Evolutionary conservation across 2,888 invertebrate species (phyloP).

Genomic region (Lapara coniferarum): DNA sequence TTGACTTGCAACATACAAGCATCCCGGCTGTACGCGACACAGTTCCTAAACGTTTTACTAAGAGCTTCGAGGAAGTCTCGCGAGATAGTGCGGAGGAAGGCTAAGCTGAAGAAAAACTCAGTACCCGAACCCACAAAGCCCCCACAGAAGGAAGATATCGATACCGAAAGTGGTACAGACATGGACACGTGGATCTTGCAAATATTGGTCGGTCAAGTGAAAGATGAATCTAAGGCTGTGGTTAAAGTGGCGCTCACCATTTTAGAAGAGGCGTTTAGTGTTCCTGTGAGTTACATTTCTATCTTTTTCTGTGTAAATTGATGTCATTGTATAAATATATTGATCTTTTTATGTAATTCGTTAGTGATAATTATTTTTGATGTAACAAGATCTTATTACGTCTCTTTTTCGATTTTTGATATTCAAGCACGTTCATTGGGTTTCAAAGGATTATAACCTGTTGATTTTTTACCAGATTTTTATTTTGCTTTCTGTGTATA

Average conservation of each 20-base stretch:
- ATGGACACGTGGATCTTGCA: constrained; percentile 95
- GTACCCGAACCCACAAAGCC: constrained; percentile 60
- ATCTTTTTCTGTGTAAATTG: too few relatives aligned
- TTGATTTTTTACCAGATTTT: too few relatives aligned
- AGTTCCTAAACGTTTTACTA: constrained; percentile 93
- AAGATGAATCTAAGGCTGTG: constrained; percentile 92
- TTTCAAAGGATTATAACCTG: too few relatives aligned
- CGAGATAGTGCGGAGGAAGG: constrained; percentile 71
- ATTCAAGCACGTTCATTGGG: too few relatives aligned
- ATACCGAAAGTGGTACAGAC: constrained; percentile 71
- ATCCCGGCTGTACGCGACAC: constrained; percentile 92
- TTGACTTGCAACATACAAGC: constrained; percentile 83
- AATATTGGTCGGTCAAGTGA: constrained; percentile 91
- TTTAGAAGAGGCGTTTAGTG: constrained; percentile 96
- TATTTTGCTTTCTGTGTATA: too few relatives aligned
- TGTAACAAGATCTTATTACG: too few relatives aligned
- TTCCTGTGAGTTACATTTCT: constrained; percentile 84
- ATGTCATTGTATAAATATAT: too few relatives aligned
- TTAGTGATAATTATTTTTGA: too few relatives aligned
- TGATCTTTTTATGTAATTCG: too few relatives aligned
- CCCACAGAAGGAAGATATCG: constrained; percentile 56
- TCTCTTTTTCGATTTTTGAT: too few relatives aligned
- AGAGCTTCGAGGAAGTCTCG: constrained; percentile 85
- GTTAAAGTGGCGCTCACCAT: constrained; percentile 91
- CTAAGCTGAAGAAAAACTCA: constrained; percentile 68